Evolutionary conservation across 2,113 vertebrate genomes (phyloP).

Genomic region (Argyrosomus japonicus): DNA sequence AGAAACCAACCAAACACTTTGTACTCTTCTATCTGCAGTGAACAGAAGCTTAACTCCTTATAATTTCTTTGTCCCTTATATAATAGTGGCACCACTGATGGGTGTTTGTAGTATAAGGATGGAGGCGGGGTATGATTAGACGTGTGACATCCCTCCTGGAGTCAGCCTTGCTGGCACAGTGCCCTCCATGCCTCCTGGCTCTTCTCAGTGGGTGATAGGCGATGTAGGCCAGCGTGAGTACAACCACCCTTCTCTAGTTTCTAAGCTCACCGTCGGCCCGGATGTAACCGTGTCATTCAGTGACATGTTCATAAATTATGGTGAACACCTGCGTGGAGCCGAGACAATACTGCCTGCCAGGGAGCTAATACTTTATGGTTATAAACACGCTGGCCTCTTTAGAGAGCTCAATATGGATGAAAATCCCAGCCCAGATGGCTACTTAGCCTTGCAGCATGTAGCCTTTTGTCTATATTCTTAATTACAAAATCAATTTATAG

Average conservation of each 20-base stretch:
- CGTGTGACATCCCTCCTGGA: constrained; percentile 31
- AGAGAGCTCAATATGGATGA: constrained; percentile 20
- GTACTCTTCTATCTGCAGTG: not conserved
- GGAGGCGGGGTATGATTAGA: constrained; percentile 1
- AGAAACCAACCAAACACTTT: too few relatives aligned
- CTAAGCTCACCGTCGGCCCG: constrained; percentile 27
- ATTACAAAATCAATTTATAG: constrained; percentile 35
- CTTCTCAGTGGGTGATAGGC: constrained; percentile 18
- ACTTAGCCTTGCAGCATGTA: constrained; percentile 17
- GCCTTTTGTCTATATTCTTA: constrained; percentile 35
- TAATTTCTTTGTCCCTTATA: not conserved
- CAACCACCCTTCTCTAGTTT: constrained; percentile 5
- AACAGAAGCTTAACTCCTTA: not conserved
- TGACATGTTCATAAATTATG: constrained; percentile 58
- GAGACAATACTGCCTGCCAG: constrained; percentile 28
- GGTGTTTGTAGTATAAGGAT: constrained; percentile 11
- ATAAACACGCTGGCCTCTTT: constrained; percentile 33
- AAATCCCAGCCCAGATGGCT: constrained; percentile 21
- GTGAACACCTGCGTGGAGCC: constrained; percentile 47
- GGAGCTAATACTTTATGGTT: constrained; percentile 26
- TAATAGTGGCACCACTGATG: not conserved
- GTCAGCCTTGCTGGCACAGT: constrained; percentile 12
- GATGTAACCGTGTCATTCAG: constrained; percentile 54
- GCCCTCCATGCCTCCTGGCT: constrained; percentile 38
- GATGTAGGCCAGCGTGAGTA: constrained; percentile 28